phyloP scores from a whole-genome alignment of 1,140 invertebrate genomes.

The Drosophila santomea region DNA sequence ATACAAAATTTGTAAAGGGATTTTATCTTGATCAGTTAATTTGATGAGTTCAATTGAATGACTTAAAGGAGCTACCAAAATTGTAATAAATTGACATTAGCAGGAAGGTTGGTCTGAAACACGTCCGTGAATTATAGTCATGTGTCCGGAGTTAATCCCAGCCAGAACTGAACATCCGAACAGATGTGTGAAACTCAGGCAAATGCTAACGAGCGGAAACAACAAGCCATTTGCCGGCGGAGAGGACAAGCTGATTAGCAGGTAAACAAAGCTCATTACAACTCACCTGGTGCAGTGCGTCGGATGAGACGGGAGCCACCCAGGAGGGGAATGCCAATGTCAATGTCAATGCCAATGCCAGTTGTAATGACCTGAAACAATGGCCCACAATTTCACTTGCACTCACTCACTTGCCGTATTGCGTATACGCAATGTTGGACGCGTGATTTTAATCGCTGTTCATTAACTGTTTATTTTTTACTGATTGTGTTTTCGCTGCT shows the following conservation, averaged over 20 bases:
- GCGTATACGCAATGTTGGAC: conserved; percentile 39
- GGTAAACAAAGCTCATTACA: conserved; percentile 34
- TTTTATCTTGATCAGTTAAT: background rate
- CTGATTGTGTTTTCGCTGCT: conserved; percentile 20
- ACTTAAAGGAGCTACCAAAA: background rate
- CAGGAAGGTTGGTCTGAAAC: background rate
- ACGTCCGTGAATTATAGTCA: conserved; percentile 14
- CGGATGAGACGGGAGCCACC: conserved; percentile 7
- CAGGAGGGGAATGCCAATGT: conserved; percentile 5
- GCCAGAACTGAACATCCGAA: conserved; percentile 7
- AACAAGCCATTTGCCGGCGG: conserved; percentile 28
- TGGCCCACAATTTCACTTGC: conserved; percentile 31
- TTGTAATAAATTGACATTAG: background rate
- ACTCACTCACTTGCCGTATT: conserved; percentile 32
- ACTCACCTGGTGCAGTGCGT: conserved; percentile 30
- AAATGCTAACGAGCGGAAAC: conserved; percentile 50
- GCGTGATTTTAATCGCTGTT: conserved; percentile 42
- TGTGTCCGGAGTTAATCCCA: conserved; percentile 24
- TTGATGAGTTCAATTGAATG: background rate
- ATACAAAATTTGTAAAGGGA: conserved; percentile 8
- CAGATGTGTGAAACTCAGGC: conserved; percentile 48
- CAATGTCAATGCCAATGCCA: conserved; percentile 71
- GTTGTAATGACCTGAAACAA: conserved; percentile 23
- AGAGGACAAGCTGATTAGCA: conserved; percentile 65
- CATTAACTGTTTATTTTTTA: conserved; percentile 54